Evolutionary conservation across 2,888 invertebrate species (phyloP), one percentile per base, ranked within the genome.

Genomic region (Aleiodes testaceus): DNA sequence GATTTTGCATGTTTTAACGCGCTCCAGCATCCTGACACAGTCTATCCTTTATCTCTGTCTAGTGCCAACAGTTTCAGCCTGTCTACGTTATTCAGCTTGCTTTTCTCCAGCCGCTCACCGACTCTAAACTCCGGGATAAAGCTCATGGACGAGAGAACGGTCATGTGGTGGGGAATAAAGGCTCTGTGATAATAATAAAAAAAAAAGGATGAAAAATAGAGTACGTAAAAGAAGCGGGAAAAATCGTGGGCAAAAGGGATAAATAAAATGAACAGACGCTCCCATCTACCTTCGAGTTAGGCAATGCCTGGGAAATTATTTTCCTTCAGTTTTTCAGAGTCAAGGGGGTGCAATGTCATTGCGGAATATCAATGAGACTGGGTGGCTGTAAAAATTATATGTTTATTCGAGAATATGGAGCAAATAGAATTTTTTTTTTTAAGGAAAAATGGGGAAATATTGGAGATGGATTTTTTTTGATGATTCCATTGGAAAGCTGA

Each of bases 1-100:
- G 80, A 78, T 77, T 86, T 86, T 85, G 85, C 85, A 85, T 85
- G 85, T 85, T 85, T 85, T 85, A 85, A 80, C 85, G 82, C 85
- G 82, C 79, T 66, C 61, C 59, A 50, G 69, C 61, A 61, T 36
- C 36, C 36, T 36, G 36, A 36, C 36, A 36, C 36, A 36, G 36
- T 36, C 50, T 45, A 12, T 42, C 22, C 44, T 63, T 66, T 50
- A 59, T 72, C 72, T 67, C 44, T 55, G 42, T 74, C 63, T 72
- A 49, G 69, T 76, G 76, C 76, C 75, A 70, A 69, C 63, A 20
- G 63, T 63, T 63, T 59, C 9, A 16, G 6, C 50, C 7, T 76
- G 75, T 78, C 77, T 77, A 72, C 74, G 73, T 76, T 75, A 36
- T 76, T 74, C 73, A 69, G 71, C 76, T 78, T 79, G 78, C 77